phyloP scores from a whole-genome alignment of 2,888 invertebrate genomes.

The Leptodirus hochenwartii region DNA sequence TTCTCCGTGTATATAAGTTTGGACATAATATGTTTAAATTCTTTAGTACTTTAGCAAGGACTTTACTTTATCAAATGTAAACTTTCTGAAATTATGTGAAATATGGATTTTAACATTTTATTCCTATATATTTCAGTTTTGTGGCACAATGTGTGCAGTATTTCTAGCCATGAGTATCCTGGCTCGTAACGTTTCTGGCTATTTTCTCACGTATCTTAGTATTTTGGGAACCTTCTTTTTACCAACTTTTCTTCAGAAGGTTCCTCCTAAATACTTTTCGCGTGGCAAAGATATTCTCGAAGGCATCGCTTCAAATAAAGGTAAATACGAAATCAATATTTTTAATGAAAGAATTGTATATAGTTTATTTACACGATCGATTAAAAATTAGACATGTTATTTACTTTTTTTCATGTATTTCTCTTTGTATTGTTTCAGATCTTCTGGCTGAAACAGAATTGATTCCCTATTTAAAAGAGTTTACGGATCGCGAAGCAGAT shows the following conservation, averaged over 20 bases:
- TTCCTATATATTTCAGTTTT: constrained; percentile 24
- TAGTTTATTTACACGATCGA: too few relatives aligned
- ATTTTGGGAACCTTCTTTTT: constrained; percentile 18
- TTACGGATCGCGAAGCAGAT: constrained; percentile 19
- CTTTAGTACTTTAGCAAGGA: too few relatives aligned
- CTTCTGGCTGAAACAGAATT: constrained; percentile 25
- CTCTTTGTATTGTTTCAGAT: constrained; percentile 13
- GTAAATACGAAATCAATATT: constrained; percentile 13
- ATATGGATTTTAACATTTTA: too few relatives aligned
- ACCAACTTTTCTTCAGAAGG: constrained; percentile 16
- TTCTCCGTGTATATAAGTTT: too few relatives aligned
- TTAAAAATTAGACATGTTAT: too few relatives aligned
- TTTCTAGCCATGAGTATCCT: constrained; percentile 22
- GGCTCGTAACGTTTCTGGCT: constrained; percentile 23
- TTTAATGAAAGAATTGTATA: too few relatives aligned
- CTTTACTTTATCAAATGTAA: too few relatives aligned
- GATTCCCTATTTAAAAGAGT: constrained; percentile 23
- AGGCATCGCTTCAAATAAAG: constrained; percentile 16
- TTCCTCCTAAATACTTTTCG: constrained; percentile 17
- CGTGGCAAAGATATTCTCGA: constrained; percentile 14
- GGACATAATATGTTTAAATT: too few relatives aligned
- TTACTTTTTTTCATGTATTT: constrained; percentile 7
- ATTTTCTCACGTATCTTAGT: constrained; percentile 18
- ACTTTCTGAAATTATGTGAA: too few relatives aligned
- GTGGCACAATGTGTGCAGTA: constrained; percentile 20